Conservation (phyloP, 2,888 invertebrate genomes). For the Phortica magna region DNA sequence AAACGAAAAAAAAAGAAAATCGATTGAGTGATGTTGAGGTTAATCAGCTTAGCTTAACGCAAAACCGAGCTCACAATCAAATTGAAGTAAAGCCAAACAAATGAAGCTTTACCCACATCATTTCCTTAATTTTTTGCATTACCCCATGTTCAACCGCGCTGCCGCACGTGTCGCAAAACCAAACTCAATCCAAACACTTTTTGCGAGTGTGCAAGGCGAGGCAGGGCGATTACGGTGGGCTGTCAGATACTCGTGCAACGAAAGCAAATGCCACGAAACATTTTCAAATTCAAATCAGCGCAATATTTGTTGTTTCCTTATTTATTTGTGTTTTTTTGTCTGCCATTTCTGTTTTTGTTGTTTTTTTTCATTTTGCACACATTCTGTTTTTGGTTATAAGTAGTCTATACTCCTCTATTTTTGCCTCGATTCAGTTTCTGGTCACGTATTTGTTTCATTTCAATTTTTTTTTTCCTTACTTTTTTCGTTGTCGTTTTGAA, state of each 20-base stretch:
- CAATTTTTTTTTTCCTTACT: constrained; percentile 47
- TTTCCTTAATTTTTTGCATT: background rate
- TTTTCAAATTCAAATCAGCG: constrained; percentile 72
- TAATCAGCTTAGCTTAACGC: no score
- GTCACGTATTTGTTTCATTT: constrained; percentile 35
- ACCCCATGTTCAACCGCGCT: no score
- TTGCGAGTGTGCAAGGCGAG: background rate
- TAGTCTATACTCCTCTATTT: constrained; percentile 2
- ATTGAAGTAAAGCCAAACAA: no score
- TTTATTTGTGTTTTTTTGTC: constrained; percentile 51
- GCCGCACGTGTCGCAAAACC: no score
- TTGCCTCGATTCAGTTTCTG: constrained; percentile 27
- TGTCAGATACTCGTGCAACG: background rate
- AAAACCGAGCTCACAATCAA: no score
- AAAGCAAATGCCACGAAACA: constrained; percentile 65
- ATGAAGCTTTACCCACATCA: no score
- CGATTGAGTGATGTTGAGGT: no score
- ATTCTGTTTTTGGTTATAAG: constrained; percentile 6
- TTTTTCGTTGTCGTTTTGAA: constrained; percentile 66
- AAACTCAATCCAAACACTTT: no score
- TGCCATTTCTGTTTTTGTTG: constrained; percentile 26
- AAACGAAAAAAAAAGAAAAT: no score
- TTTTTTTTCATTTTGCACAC: constrained; percentile 28
- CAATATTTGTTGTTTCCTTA: constrained; percentile 68
- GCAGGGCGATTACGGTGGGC: background rate